Evolutionary conservation across 1,140 invertebrate species (phyloP), one percentile per base, ranked within the genome.

Genomic region (Drosophila mayri): DNA sequence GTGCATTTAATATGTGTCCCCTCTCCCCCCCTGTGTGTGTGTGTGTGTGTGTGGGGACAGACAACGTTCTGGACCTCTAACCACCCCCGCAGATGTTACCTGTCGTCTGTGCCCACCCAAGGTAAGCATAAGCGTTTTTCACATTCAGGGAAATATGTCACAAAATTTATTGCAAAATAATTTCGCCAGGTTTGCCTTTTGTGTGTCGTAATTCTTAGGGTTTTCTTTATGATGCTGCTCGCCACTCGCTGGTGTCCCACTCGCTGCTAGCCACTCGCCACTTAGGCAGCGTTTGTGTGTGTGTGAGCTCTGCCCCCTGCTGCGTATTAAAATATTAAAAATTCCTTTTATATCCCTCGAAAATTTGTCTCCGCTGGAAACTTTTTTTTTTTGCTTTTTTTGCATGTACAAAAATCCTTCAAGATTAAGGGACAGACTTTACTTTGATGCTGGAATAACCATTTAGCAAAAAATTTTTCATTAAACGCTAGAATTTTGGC

Each of bases 161-260:
- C 86, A 90, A 90, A 90, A 90, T 90, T 90, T 90, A 90, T 90
- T 90, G 87, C 86, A 90, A 90, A 90, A 90, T 90, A 90, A 90
- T 90, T 82, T 90, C 41, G 66, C 66, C 59, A 37, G 22, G 43
- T 22, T 46, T 22, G 59, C 52, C 43, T 38, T 18, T 49, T 66
- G 49, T 50, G 52, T 79, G 65, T 76, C 79, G 80, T 79, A 71
- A 61, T 72, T 46, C 44, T 37, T 41, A 18, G 25, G 12, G 12
- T 46, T 5, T 28, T 16, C 58, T 11, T n/a, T 44, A 12, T 5
- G 43, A 6, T 16, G 35, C 61, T 37, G 43, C 50, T 70, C 18
- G 49, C 67, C 64, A 44, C 25, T 70, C 44, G 61, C 58, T 25
- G 28, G 6, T 37, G 8, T 14, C 28, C n/a, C 18, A 20, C 38